Conservation (phyloP, 2,113 vertebrate genomes). For the Rutilus rutilus region DNA sequence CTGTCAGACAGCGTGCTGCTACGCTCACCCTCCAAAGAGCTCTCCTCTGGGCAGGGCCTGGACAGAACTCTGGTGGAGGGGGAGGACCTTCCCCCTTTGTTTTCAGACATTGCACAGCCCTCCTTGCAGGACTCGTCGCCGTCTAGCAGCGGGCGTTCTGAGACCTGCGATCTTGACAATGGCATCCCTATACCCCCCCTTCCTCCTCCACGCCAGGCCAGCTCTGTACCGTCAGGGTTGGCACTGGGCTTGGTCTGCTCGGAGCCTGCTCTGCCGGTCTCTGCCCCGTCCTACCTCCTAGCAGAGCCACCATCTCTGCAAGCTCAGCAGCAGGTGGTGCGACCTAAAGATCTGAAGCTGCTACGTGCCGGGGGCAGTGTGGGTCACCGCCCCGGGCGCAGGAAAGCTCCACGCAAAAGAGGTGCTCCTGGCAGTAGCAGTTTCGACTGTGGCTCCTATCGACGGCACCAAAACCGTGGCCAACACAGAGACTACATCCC, state of each 20-base stretch:
- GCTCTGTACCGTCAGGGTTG: constrained; percentile 75
- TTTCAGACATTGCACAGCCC: constrained; percentile 64
- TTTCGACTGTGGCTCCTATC: constrained; percentile 80
- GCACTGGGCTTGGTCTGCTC: constrained; percentile 76
- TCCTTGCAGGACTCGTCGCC: constrained; percentile 75
- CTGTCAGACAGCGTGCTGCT: constrained; percentile 81
- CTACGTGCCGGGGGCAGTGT: constrained; percentile 71
- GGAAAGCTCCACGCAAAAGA: constrained; percentile 78
- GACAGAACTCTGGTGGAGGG: constrained; percentile 81
- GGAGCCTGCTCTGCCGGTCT: constrained; percentile 75
- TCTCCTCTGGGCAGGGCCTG: constrained; percentile 75
- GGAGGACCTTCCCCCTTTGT: constrained; percentile 70
- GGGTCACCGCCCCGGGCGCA: constrained; percentile 74
- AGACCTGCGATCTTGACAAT: constrained; percentile 70
- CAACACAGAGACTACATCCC: constrained; percentile 81
- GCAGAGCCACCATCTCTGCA: constrained; percentile 73
- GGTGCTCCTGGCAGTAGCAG: constrained; percentile 78
- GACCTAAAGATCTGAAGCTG: constrained; percentile 87
- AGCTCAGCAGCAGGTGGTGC: constrained; percentile 83
- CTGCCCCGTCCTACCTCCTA: constrained; percentile 74
- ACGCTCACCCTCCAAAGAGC: constrained; percentile 78
- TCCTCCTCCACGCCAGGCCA: constrained; percentile 78
- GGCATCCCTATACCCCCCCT: constrained; percentile 70
- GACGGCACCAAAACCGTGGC: constrained; percentile 75
- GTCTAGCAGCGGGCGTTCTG: constrained; percentile 77